phyloP scores from a whole-genome alignment of 2,113 vertebrate genomes.

The Anhinga rufa region DNA sequence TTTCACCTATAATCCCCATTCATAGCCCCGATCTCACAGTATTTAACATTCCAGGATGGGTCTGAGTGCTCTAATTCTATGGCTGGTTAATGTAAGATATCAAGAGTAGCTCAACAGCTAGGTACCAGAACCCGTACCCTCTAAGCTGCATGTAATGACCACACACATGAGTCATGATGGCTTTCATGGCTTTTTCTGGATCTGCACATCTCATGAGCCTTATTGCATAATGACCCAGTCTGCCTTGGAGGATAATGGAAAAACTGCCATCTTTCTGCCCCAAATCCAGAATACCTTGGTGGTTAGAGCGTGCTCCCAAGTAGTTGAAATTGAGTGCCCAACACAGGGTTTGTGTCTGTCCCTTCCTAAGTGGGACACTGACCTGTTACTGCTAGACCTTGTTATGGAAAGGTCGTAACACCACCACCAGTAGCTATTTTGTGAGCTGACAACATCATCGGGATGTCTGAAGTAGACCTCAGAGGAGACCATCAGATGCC shows the following conservation, averaged over 20 bases:
- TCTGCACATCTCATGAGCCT: background rate
- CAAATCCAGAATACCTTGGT: background rate
- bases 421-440: background rate
- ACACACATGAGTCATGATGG: background rate
- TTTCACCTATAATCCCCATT: background rate
- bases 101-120: background rate
- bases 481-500: background rate
- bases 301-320: background rate
- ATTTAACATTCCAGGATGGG: background rate
- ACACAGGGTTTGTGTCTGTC: background rate
- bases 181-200: background rate
- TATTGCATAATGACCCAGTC: background rate
- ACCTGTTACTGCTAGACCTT: background rate
- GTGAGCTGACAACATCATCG: background rate
- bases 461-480: background rate
- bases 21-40: background rate
- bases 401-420: accelerated
- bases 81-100: background rate
- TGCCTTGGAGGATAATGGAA: background rate
- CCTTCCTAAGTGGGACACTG: background rate
- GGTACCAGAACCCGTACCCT: background rate
- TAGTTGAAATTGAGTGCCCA: background rate
- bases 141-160: background rate
- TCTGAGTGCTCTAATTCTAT: background rate
- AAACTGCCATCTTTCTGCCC: background rate